A percentile compares a stretch with the other conserved stretches of the same genome.
phyloP scores from a whole-genome alignment of 2,888 invertebrate genomes.

The Digitonthophagus gazella region DNA sequence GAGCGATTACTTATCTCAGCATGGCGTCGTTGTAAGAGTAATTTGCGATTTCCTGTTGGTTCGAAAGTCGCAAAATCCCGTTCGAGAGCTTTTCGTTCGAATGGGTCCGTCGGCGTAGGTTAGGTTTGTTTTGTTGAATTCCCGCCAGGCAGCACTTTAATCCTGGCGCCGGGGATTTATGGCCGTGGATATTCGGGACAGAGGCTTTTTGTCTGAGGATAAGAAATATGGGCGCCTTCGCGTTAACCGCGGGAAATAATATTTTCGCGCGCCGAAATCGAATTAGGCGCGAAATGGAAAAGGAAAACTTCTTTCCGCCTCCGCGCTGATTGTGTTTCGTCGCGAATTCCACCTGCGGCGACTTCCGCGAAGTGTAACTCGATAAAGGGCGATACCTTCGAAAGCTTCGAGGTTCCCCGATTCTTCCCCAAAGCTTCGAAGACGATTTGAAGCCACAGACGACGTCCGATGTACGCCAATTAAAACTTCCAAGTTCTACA shows the following conservation, averaged over 20 bases:
- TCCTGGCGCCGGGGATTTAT: conserved; percentile 19
- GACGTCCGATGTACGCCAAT: not conserved
- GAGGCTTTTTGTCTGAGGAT: not conserved
- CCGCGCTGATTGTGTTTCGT: not conserved
- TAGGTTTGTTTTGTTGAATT: conserved; percentile 27
- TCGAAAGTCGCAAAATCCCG: not conserved
- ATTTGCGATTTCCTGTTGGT: not conserved
- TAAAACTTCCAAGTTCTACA: too few relatives aligned
- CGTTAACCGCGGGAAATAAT: not conserved
- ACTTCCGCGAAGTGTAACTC: not conserved
- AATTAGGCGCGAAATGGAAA: conserved; percentile 4
- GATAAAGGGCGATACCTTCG: not conserved
- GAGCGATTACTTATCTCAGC: not conserved
- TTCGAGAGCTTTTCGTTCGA: too few relatives aligned
- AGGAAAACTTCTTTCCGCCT: not conserved
- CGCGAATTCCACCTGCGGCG: not conserved
- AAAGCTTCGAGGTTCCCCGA: not conserved
- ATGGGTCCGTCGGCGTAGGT: not conserved
- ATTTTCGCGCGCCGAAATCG: not conserved
- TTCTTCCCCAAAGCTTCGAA: not conserved
- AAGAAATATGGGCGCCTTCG: not conserved
- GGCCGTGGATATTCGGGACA: conserved; percentile 14
- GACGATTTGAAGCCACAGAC: not conserved
- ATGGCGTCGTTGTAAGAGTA: not conserved
- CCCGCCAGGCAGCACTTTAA: conserved; percentile 22